Evolutionary conservation across 2,888 invertebrate species (phyloP).

Genomic region (Xiphydria camelus): DNA sequence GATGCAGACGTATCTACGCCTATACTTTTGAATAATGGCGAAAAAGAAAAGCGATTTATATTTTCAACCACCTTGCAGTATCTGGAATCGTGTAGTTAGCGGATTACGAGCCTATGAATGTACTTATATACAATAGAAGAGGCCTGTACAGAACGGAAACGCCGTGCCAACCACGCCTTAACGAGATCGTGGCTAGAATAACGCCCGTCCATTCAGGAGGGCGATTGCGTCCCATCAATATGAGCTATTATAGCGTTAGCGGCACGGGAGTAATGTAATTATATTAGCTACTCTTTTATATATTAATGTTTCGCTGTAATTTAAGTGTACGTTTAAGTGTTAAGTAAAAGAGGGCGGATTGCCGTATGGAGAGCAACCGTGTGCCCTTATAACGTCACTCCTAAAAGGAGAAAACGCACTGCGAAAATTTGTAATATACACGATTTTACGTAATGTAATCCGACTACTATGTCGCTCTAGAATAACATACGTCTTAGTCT

Average conservation of each 20-base stretch:
- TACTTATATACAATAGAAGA: slow-evolving; percentile 6
- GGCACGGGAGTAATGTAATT: slow-evolving; percentile 28
- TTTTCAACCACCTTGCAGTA: too few species aligned
- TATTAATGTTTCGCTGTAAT: slow-evolving; percentile 26
- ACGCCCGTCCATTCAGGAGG: slow-evolving; percentile 1
- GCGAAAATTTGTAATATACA: slow-evolving; percentile 45
- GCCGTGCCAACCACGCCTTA: slow-evolving; percentile 8
- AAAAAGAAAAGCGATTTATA: too few species aligned
- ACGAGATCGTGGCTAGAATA: slow-evolving; percentile 3
- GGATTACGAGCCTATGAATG: too few species aligned
- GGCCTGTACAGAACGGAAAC: slow-evolving; percentile 4
- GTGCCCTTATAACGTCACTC: too few species aligned
- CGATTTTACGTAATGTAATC: slow-evolving; percentile 39
- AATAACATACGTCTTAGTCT: not conserved
- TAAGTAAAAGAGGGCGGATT: slow-evolving; percentile 2
- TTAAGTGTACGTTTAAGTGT: slow-evolving; percentile 20
- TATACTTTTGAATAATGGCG: too few species aligned
- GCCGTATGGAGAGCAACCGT: slow-evolving; percentile 8
- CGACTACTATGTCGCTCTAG: slow-evolving; percentile 19
- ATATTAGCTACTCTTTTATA: slow-evolving; percentile 31
- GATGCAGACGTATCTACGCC: too few species aligned
- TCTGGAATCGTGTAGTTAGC: too few species aligned
- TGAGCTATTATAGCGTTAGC: slow-evolving; percentile 22
- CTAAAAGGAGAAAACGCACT: too few species aligned
- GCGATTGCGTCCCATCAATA: slow-evolving; percentile 16